Evolutionary conservation across 2,113 vertebrate species (phyloP), one percentile per base, ranked within the genome.

Genomic region (Trematocara macrostoma): DNA sequence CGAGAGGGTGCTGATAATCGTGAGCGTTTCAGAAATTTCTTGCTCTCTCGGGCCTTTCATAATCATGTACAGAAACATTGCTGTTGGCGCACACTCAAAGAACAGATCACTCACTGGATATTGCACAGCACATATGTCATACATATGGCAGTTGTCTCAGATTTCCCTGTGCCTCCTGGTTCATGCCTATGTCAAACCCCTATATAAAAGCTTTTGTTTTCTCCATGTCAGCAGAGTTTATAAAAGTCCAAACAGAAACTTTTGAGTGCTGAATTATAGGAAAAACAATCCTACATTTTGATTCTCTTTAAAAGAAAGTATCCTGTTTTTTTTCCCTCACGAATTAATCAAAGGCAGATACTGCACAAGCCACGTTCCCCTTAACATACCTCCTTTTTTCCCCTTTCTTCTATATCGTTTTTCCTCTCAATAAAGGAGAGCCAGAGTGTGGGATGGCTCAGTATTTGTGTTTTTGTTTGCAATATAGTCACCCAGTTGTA

Each of bases 41-140:
- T 74, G 15, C 26, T 64, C 79, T 57, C n/a, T 45, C 61, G 6
- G 26, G 11, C 40, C 6, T 85, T 74, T 76, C 56, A 74, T 84
- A 49, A 79, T 79, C 69, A 26, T 3, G 35, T 49, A 59, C 51
- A 82, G 67, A 84, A 55, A 83, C 80, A 64, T n/a, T 79, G 67
- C 55, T 52, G 56, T 10, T 83, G 89, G 88, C 85, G 51, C 5
- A 10, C 16, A 35, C 52, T 74, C 5, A 6, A 42, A 10, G 57
- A 45, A 5, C 18, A 4, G 47, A 82, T 38, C 79, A 26, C 12
- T 8, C 3, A 9, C 85, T 79, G 52, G 61, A 81, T 85, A 84
- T 81, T 52, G 55, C 81, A 9, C 61, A 12, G 71, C 88, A 92
- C 94, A 96, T 84, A 81, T 94, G 95, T 91, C 85, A 90, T 78